Evolutionary conservation across 2,888 invertebrate genomes (phyloP), one percentile per base, ranked within the genome.

Genomic region (Thelaira solivaga): DNA sequence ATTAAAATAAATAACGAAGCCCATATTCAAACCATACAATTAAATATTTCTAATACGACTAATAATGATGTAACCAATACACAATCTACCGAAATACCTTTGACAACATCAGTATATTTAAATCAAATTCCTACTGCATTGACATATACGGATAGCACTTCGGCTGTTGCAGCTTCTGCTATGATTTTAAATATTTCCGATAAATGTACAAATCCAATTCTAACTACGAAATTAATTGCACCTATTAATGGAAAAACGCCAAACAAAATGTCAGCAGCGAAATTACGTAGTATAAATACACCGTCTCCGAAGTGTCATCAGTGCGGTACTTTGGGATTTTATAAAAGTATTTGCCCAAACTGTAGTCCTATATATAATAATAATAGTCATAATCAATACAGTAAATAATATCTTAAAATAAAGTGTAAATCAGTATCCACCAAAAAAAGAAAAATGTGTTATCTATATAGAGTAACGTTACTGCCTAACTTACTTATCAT

Each of bases 321-420:
- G 39, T 80, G 80, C n/a, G 80, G 80, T 1, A 78, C 57, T 8
- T 59, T 78, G 6, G 80, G 80, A 10, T 78, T 45, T 75, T 78
- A 80, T 41, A 74, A 72, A 62, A 78, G 78, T 29, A 80, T 76
- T 61, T 76, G 79, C 8, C 76, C 80, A 0, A 79, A 80, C 41
- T 79, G 79, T 26, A 79, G 79, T 71, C 76, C 76, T 22, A 78
- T 80, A 26, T 80, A 79, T 57, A 71, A 74, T 13, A 73, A 49
- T 36, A 64, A 47, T n/a, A 64, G 31, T 53, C 36, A 49, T 39
- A 57, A 39, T 55, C 59, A 53, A 8, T 49, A 65, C 22, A 36
- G 16, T 39, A 75, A 55, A 49, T 55, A 65, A 41, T 16, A n/a
- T n/a, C n/a, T n/a, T n/a, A 5, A 13, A 13, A 5, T 6, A 16